Base-by-base conservation (phyloP, 64 coral and sea anemone genomes). In the Platygyra sinensis region DNA sequence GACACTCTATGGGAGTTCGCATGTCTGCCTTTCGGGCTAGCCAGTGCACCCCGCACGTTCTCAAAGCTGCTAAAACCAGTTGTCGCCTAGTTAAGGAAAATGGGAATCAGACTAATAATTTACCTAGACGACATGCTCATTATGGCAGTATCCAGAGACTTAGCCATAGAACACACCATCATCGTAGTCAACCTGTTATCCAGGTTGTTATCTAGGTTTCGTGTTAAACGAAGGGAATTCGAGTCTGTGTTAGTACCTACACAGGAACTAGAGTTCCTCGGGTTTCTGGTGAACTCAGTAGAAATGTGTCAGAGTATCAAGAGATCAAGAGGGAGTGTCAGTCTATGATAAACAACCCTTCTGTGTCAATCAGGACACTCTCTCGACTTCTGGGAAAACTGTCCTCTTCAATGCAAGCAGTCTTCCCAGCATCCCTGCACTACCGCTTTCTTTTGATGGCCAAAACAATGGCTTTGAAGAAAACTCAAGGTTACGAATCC, bases 231-330 rank as follows among this genome's bases (percentile, higher is more conserved):
- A 59, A 31, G 69, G 39, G 16, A 86, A n/a, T n/a, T n/a, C n/a
- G n/a, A 75, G 55, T 91, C 72, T 17, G 2, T 55, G 13, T 71
- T 86, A 33, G 10, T 8, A 15, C 89, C 80, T 14, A 0, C 38
- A 0, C 69, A 77, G 20, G 5, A 79, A 60, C 82, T 62, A 57
- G 84, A 88, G 28, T 93, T 80, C 16, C 74, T 93, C 10, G 83
- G 83, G 2, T 88, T 88, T 62, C 65, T 87, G 30, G 75, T 93
- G 72, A 52, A 88, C 46, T 93, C 91, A 2, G 8, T 29, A 10
- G 39, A 18, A 30, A 79, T 93, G 72, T 67, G 84, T 81, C 75
- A 73, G 52, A 18, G n/a, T 46, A 3, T n/a, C n/a, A 92, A 92
- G 67, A 55, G 63, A 46, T 10, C 62, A 0, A 16, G 52, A 59